Conservation (phyloP, 2,888 invertebrate species). For the Drosophila picticornis region DNA sequence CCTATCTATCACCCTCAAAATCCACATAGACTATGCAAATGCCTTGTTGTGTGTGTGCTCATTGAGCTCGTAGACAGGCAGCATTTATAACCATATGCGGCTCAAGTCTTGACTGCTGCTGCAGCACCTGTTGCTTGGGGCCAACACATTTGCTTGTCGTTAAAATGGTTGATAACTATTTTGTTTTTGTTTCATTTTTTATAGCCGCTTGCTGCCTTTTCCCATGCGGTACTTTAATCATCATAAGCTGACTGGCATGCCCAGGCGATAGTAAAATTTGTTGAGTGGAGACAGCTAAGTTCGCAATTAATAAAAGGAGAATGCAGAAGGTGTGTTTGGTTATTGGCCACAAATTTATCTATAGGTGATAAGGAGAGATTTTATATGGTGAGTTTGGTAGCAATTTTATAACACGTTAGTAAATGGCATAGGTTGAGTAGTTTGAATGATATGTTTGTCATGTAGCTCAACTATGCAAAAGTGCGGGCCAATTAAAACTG, state of each 20-base stretch:
- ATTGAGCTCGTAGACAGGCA: slow-evolving; percentile 46
- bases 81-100: slow-evolving; percentile 47
- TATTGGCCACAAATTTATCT: not conserved
- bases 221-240: slow-evolving; percentile 22
- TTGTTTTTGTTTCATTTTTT: slow-evolving; percentile 6
- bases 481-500: not conserved
- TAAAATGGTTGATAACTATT: slow-evolving; percentile 40
- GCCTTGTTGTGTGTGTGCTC: slow-evolving; percentile 22
- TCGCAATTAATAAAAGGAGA: slow-evolving; percentile 3
- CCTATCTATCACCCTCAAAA: not conserved
- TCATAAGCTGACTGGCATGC: slow-evolving; percentile 3
- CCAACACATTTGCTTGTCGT: slow-evolving; percentile 52
- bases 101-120: slow-evolving; percentile 55
- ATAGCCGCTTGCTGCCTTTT: slow-evolving; percentile 4
- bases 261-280: slow-evolving; percentile 11
- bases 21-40: slow-evolving; percentile 30
- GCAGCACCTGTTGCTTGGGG: slow-evolving; percentile 64
- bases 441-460: not conserved
- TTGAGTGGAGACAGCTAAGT: slow-evolving; percentile 1
- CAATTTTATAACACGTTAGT: no score
- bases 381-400: not conserved
- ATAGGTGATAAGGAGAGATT: not conserved
- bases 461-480: not conserved
- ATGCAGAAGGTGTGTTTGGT: not conserved
- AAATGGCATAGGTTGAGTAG: not conserved